phyloP scores from a whole-genome alignment of 2,113 vertebrate species.

The Acanthisitta chloris region DNA sequence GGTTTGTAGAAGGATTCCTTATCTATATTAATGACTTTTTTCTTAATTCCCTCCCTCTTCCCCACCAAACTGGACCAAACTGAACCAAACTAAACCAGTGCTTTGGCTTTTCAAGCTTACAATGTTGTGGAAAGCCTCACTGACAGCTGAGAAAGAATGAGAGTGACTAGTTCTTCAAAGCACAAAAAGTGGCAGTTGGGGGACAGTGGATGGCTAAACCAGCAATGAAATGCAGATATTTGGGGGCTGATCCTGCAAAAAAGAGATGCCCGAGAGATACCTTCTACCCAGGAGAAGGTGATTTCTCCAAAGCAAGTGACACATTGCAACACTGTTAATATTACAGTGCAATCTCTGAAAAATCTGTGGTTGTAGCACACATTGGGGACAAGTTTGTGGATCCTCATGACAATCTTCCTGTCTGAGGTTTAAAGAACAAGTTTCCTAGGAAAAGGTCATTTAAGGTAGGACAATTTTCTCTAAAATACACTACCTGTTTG shows the following conservation, averaged over 20 bases:
- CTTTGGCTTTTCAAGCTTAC: neutral
- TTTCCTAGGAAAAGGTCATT: neutral
- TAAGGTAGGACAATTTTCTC: neutral
- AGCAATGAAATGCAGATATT: neutral
- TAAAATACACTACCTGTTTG: neutral
- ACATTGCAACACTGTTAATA: neutral
- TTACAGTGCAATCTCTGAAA: neutral
- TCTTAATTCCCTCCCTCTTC: neutral
- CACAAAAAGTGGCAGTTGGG: neutral
- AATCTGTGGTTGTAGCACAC: neutral
- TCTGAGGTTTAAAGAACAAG: neutral
- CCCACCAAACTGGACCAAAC: neutral
- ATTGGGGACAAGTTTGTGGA: neutral
- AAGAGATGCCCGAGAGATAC: neutral
- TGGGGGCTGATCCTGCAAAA: neutral
- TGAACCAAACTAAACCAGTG: neutral
- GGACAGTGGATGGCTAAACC: accelerated
- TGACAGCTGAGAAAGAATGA: neutral
- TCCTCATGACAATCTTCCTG: neutral
- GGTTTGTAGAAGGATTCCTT: neutral
- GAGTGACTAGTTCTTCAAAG: neutral
- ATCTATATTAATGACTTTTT: neutral
- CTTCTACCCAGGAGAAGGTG: neutral
- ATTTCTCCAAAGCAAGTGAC: neutral
- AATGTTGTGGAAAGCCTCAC: neutral